phyloP scores from a whole-genome alignment of 2,888 invertebrate species.

The Polymixis flavicincta region DNA sequence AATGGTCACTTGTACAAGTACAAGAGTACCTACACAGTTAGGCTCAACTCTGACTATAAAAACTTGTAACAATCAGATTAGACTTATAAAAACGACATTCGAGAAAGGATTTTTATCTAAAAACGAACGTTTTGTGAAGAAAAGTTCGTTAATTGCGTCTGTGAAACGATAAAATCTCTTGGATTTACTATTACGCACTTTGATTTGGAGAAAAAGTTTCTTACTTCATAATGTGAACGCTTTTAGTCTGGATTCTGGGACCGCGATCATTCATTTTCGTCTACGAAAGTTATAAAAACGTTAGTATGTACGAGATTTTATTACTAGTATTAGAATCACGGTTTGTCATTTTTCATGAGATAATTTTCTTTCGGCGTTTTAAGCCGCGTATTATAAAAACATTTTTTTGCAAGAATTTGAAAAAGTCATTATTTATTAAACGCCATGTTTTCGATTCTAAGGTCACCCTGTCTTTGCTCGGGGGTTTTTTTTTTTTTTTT shows the following conservation, averaged over 20 bases:
- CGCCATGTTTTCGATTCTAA: not conserved
- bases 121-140: constrained; percentile 54
- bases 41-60: constrained; percentile 62
- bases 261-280: constrained; percentile 55
- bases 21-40: constrained; percentile 53
- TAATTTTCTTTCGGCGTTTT: constrained; percentile 14
- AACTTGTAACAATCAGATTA: constrained; percentile 65
- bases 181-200: constrained; percentile 46
- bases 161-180: constrained; percentile 48
- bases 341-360: constrained; percentile 41
- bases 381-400: constrained; percentile 2
- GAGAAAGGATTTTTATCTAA: constrained; percentile 57
- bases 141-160: constrained; percentile 60
- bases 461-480: constrained; percentile 13
- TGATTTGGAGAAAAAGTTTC: constrained; percentile 44
- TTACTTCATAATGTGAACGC: constrained; percentile 14
- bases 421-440: not conserved
- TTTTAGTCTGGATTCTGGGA: constrained; percentile 22
- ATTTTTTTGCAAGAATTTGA: not conserved
- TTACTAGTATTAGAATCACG: constrained; percentile 33
- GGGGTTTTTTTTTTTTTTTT: too few species aligned
- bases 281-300: constrained; percentile 53
- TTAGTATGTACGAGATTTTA: constrained; percentile 47
- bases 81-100: constrained; percentile 50
- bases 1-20: constrained; percentile 48